Evolutionary conservation across 2,888 invertebrate genomes (phyloP), one percentile per base, ranked within the genome.

Genomic region (Erebia ligea): DNA sequence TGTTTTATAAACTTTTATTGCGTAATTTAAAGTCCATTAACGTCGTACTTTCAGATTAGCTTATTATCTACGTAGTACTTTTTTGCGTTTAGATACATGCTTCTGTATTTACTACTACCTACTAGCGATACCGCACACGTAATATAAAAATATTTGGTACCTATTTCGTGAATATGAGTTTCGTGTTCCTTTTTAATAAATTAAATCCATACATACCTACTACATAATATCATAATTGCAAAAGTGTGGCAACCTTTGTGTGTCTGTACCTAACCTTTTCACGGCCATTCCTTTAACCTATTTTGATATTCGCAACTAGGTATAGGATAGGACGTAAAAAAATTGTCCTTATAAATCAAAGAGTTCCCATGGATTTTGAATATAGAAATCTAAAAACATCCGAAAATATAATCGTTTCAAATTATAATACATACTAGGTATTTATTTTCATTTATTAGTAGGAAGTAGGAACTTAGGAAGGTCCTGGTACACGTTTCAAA

Each of bases 21-120:
- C 25, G 17, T 40, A 66, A 56, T 66, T 66, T 66, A 66, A 66
- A 66, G 21, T 57, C 66, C 56, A 57, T 66, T 64, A 40, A 54
- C 52, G 54, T 64, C 54, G 17, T 2, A 34, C 34, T 54, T 54
- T 56, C 45, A 57, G 19, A 56, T 63, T n/a, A 50, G 15, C 34
- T 11, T 52, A 21, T 54, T 40, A 40, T 64, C 11, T 52, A 11
- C 25, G 5, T 15, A 58, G 13, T 21, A n/a, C 10, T 11, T 40
- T 34, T 54, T 40, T 64, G 52, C 17, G 8, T 15, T 45, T 62
- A 15, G 6, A 6, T 19, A 17, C 58, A 15, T 40, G 34, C 15
- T n/a, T 58, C 40, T 58, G 19, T 61, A 19, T 61, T 61, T 21
- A 45, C n/a, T n/a, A n/a, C n/a, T n/a, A n/a, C n/a, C n/a, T n/a